Evolutionary conservation across 2,797 vertebrate genomes (phyloP), one percentile per base, ranked within the genome.

Genomic region (Pangasius macronema): DNA sequence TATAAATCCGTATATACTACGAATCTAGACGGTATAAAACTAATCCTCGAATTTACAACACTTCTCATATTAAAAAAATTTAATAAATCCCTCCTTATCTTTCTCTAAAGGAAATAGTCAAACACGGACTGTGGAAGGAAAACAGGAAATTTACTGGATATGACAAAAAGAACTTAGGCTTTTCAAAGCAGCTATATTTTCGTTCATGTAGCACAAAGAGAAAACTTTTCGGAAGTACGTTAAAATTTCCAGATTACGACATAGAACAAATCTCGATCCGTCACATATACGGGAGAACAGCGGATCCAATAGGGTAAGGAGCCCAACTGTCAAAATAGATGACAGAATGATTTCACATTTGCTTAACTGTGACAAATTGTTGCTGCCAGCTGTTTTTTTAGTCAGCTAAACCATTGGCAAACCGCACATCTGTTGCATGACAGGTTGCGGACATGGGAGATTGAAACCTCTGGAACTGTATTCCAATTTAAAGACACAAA

Each of bases 111-210:
- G 94, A 95, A 95, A 91, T 83, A 87, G 84, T 92, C 92, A 93
- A 91, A 90, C 86, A 51, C 55, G 88, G 92, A 92, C 83, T 82
- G 87, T 90, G 92, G 92, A 91, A 94, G 94, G 91, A 94, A 95
- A 95, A 95, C 95, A 95, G 95, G 95, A 95, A 94, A 94, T 94
- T 91, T 91, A 91, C 91, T 91, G 22, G 63, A 90, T 89, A 90
- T 61, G 51, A 87, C 55, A 65, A 82, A 92, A 91, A 92, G 92
- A 91, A 89, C 46, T 57, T 57, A 59, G 22, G 57, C 36, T 57
- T 76, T 80, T 89, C 72, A 88, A 84, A 87, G 89, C 86, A 83
- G 90, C 90, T 85, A 86, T 88, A 90, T 88, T 86, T 90, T 89
- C 84, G n/a, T 86, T 88, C 82, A 88, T 13, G 65, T 51, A 72